Evolutionary conservation across 2,797 vertebrate genomes (phyloP).

Genomic region (Sphenodon punctatus): DNA sequence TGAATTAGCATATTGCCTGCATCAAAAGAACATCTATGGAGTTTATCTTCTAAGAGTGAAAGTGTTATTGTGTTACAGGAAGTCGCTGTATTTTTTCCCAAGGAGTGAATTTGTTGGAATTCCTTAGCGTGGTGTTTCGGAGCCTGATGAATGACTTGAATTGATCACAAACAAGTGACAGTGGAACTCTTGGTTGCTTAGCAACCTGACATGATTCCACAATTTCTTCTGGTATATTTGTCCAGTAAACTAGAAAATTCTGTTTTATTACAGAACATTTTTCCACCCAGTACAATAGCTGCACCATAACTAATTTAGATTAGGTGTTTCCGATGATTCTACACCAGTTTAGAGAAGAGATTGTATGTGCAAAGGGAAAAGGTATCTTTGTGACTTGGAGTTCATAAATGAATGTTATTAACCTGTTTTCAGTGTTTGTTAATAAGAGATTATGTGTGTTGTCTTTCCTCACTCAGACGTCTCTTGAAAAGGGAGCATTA

Average conservation of each 20-base stretch:
- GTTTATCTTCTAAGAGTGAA: conserved; percentile 73
- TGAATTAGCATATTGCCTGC: conserved; percentile 70
- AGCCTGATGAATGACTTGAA: conserved; percentile 74
- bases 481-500: neutral
- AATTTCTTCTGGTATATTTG: conserved; percentile 73
- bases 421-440: neutral
- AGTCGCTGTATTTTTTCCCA: conserved; percentile 74
- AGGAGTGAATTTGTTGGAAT: conserved; percentile 67
- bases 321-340: conserved; percentile 12
- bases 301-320: conserved; percentile 39
- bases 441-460: neutral
- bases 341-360: neutral
- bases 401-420: neutral
- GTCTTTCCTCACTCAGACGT: neutral
- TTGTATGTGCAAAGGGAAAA: neutral
- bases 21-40: conserved; percentile 75
- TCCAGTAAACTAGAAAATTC: conserved; percentile 72
- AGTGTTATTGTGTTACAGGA: conserved; percentile 69
- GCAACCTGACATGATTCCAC: conserved; percentile 77
- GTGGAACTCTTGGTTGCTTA: conserved; percentile 74
- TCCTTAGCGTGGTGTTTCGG: conserved; percentile 64
- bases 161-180: conserved; percentile 72
- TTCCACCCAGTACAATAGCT: conserved; percentile 49
- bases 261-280: conserved; percentile 59
- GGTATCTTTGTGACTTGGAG: neutral